Evolutionary conservation across 2,113 vertebrate genomes (phyloP), one percentile per base, ranked within the genome.

Genomic region (Poeciliopsis retropinna): DNA sequence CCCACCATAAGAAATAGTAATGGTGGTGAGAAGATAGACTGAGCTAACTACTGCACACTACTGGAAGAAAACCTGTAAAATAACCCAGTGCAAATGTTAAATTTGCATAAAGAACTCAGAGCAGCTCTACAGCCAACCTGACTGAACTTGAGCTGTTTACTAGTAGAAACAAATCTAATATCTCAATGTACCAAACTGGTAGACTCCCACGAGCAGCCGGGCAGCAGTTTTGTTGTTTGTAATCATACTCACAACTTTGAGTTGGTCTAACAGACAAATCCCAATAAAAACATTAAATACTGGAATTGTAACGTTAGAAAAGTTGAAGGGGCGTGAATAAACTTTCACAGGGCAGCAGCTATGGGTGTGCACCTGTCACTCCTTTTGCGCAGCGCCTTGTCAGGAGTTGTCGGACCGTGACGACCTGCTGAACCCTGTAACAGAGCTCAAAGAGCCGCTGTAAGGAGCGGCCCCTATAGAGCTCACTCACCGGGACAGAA

Each of bases 391-490:
- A 86, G 82, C 64, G 67, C 64, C 81, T 77, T 88, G 88, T 89
- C 60, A 75, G 79, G 88, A 86, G 85, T 83, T 86, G 82, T 67
- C 82, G 82, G 84, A 87, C 82, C 87, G 74, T 84, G 79, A 84
- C 66, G 91, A 90, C 92, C 92, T 80, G 72, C 72, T 91, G 85
- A 90, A 89, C 88, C 79, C 60, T 75, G 86, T 82, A 91, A 88
- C 75, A 3, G 85, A 89, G 87, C 90, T 82, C 75, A 79, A 66
- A 78, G 76, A 78, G 72, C 60, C 76, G 30, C 75, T 82, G 74
- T 78, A 82, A 81, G 79, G 78, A 73, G 72, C 17, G 10, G 5
- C 19, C 8, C 39, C 41, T 57, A 57, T 57, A 57, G 51, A 2
- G 4, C 44, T 12, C 47, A 8, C 64, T 12, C 37, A 27, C 44